A percentile compares a stretch with the other conserved stretches of the same genome.
These are phyloP conservation scores for Enteromius thamalakanensis DNA, from an alignment of 2,797 vertebrate species.

Conservation along the genomic window DNA sequence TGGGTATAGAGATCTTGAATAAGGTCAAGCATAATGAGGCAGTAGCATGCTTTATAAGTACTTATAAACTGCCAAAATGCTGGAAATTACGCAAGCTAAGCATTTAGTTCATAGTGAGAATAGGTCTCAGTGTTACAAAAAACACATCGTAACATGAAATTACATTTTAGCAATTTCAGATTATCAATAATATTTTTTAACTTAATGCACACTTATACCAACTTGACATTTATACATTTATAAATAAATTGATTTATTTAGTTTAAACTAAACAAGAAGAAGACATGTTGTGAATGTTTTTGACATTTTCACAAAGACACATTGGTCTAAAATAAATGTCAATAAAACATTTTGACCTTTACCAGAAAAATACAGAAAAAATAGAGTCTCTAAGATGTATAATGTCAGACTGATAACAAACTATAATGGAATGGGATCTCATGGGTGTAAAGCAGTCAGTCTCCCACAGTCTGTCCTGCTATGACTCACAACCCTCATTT, in stretches of 20 bases:
- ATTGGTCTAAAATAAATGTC: slow-evolving; percentile 15
- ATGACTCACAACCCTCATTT: slow-evolving; percentile 24
- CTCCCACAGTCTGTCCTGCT: neutral
- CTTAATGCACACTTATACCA: neutral
- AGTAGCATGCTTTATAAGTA: too few relatives aligned
- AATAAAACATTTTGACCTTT: slow-evolving; percentile 19
- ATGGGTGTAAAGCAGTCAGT: neutral
- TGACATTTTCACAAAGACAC: neutral
- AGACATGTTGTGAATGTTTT: neutral
- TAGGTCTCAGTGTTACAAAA: neutral
- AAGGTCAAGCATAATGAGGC: too few relatives aligned
- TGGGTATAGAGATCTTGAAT: too few relatives aligned
- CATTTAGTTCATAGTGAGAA: too few relatives aligned
- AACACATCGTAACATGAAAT: neutral
- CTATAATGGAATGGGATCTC: neutral
- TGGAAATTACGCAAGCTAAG: too few relatives aligned
- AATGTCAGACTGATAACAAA: neutral
- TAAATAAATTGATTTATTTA: neutral
- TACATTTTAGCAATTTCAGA: neutral
- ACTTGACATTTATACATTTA: neutral
- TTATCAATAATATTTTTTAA: neutral
- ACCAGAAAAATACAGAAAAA: slow-evolving; percentile 14
- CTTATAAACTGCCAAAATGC: too few relatives aligned
- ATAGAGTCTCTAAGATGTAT: neutral
- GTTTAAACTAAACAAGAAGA: too few relatives aligned